Evolutionary conservation across 2,797 vertebrate species (phyloP).

Genomic region (Masticophis lateralis): DNA sequence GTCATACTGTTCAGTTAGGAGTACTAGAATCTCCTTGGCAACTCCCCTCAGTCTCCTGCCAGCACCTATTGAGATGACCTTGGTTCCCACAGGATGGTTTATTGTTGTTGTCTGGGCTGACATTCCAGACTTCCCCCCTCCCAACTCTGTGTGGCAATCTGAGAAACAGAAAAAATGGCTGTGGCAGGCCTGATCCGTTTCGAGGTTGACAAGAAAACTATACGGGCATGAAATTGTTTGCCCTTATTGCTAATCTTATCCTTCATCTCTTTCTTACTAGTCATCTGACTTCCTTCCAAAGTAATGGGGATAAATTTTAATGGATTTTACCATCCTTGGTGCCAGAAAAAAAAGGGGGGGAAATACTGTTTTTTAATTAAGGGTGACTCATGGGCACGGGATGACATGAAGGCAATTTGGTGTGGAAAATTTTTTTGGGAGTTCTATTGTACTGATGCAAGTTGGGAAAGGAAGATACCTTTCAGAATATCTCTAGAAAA

Average conservation of each 20-base stretch:
- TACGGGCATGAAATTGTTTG: not conserved
- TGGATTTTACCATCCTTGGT: not conserved
- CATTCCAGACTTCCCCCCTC: too few species aligned
- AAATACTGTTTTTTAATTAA: not conserved
- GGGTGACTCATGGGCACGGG: not conserved
- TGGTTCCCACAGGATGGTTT: too few species aligned
- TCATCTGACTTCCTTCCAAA: not conserved
- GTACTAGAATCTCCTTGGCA: too few species aligned
- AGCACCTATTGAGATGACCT: too few species aligned
- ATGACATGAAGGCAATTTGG: not conserved
- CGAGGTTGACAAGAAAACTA: not conserved
- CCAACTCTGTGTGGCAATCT: too few species aligned
- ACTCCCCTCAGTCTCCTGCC: too few species aligned
- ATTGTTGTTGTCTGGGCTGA: too few species aligned
- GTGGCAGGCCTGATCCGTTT: too few species aligned
- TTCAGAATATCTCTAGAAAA: not conserved
- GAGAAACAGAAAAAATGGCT: too few species aligned
- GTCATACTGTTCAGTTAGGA: too few species aligned
- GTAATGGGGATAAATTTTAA: not conserved
- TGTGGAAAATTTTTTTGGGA: not conserved
- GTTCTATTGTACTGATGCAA: not conserved
- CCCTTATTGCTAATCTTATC: not conserved
- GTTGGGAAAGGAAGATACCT: not conserved
- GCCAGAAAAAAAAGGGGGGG: not conserved
- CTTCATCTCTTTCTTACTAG: not conserved